A percentile compares a stretch with the other conserved stretches of the same genome.
phyloP scores from a whole-genome alignment of 1,140 invertebrate species.

The Camponotus vicinus region DNA sequence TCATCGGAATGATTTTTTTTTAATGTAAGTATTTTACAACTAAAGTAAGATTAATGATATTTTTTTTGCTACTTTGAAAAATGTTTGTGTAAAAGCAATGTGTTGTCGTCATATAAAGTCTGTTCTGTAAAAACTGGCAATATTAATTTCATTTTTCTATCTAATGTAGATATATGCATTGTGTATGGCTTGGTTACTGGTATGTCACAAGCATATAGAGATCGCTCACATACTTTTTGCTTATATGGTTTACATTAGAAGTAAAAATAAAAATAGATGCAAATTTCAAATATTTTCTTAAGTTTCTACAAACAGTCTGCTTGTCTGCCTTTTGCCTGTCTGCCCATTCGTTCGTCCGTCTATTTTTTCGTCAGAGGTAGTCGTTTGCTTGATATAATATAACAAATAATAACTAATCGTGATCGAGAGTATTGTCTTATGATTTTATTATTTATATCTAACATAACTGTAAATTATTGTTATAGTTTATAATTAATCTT shows the following conservation, averaged over 20 bases:
- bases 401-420: constrained; percentile 12
- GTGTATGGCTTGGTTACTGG: constrained; percentile 63
- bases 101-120: background rate
- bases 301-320: constrained; percentile 65
- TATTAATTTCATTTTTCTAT: constrained; percentile 5
- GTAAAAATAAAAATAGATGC: constrained; percentile 35
- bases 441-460: constrained; percentile 13
- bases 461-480: constrained; percentile 23
- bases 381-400: constrained; percentile 47
- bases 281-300: constrained; percentile 51
- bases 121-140: constrained; percentile 5
- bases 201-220: constrained; percentile 51
- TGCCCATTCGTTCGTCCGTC: constrained; percentile 76
- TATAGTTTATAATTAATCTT: constrained; percentile 32
- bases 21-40: background rate
- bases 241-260: constrained; percentile 39
- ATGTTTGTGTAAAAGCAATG: background rate
- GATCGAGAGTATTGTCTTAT: background rate
- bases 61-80: constrained; percentile 1
- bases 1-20: constrained; percentile 12
- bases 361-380: constrained; percentile 76
- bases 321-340: constrained; percentile 74
- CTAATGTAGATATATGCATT: constrained; percentile 32
- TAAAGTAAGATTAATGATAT: constrained; percentile 1
- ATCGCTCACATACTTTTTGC: constrained; percentile 49